phyloP scores from a whole-genome alignment of 2,113 vertebrate species.

The Sakesphorus luctuosus region DNA sequence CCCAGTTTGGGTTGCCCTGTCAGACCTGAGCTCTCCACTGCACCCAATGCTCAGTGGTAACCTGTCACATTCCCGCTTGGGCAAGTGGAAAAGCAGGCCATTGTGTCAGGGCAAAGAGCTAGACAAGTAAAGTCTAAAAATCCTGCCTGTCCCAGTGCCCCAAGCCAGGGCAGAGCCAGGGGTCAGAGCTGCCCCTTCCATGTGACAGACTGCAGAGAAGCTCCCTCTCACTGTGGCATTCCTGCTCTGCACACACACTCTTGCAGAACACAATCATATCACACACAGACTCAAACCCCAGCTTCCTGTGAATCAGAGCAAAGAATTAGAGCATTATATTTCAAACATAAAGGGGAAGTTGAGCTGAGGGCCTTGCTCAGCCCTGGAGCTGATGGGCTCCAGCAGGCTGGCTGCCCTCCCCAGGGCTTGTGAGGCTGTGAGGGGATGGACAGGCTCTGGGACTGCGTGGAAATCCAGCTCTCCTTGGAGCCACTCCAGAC shows the following conservation, averaged over 20 bases:
- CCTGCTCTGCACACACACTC: conserved; percentile 20
- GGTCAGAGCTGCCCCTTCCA: background rate
- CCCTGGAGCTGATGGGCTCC: background rate
- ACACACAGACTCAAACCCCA: conserved; percentile 19
- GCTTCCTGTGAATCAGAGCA: conserved; percentile 57
- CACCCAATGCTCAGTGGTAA: background rate
- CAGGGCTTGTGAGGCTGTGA: fast-evolving
- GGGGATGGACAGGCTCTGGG: background rate
- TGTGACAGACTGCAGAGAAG: conserved; percentile 1
- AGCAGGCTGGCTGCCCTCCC: background rate
- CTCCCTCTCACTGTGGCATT: conserved; percentile 4
- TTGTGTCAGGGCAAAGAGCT: background rate
- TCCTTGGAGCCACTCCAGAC: background rate
- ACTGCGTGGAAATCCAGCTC: background rate
- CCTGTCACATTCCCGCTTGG: background rate
- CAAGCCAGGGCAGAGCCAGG: background rate
- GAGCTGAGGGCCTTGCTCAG: conserved; percentile 7
- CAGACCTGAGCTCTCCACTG: background rate
- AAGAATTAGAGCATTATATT: conserved; percentile 66
- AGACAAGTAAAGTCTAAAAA: background rate
- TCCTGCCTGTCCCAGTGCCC: background rate
- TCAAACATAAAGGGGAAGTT: conserved; percentile 61
- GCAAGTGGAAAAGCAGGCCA: background rate
- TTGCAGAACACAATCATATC: conserved; percentile 66
- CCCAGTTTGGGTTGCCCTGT: background rate